Conservation (phyloP, 2,888 invertebrate genomes). For the Trichopria drosophilae region DNA sequence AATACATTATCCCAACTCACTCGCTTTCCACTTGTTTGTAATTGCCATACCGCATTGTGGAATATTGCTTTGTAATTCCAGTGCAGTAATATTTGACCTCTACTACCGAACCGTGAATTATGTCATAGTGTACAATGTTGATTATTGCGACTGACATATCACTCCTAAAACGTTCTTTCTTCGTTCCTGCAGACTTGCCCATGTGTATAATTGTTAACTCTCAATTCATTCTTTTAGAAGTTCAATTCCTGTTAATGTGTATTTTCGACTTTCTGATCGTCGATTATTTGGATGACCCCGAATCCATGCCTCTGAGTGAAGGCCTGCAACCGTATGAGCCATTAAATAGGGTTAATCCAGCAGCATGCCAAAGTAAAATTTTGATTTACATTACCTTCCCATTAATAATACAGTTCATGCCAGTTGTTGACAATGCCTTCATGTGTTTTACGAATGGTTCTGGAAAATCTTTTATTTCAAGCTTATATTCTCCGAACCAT, state of each 20-base stretch:
- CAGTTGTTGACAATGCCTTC: not conserved
- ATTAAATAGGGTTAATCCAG: not conserved
- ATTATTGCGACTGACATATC: too few species aligned
- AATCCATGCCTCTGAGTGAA: too few species aligned
- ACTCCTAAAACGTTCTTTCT: too few species aligned
- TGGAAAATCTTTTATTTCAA: not conserved
- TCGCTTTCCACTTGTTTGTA: not conserved
- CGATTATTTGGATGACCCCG: too few species aligned
- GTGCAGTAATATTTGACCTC: not conserved
- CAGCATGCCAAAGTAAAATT: not conserved
- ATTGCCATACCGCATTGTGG: not conserved
- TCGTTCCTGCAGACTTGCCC: too few species aligned
- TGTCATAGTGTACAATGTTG: not conserved
- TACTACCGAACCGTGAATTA: not conserved
- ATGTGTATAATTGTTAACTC: too few species aligned
- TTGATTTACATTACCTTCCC: not conserved
- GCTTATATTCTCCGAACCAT: too few species aligned
- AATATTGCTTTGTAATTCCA: conserved; percentile 2
- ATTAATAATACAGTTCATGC: not conserved
- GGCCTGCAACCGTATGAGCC: not conserved
- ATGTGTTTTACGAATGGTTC: not conserved
- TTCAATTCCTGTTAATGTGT: too few species aligned
- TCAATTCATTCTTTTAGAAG: too few species aligned
- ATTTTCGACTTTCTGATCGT: too few species aligned
- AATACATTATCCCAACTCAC: not conserved